phyloP scores from a whole-genome alignment of 2,113 vertebrate genomes.

The Globicephala melas region DNA sequence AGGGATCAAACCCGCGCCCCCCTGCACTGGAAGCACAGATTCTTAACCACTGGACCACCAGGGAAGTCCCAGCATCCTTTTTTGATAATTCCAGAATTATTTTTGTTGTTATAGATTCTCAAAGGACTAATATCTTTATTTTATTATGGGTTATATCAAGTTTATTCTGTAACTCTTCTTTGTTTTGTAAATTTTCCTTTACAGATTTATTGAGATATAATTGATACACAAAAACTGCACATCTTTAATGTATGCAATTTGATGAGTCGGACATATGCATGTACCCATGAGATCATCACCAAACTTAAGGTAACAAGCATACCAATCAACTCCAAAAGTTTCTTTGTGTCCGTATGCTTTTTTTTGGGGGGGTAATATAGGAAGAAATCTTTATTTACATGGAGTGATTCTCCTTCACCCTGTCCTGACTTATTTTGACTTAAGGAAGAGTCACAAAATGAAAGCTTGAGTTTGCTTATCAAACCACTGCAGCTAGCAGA shows the following conservation, averaged over 20 bases:
- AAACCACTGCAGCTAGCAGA: not conserved
- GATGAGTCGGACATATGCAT: not conserved
- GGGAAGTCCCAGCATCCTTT: not conserved
- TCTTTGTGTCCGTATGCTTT: not conserved
- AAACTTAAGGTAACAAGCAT: not conserved
- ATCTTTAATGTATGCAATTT: not conserved
- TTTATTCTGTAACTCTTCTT: not conserved
- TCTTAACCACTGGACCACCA: too few species aligned
- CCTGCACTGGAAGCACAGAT: too few species aligned
- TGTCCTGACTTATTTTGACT: not conserved
- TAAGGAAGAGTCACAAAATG: not conserved
- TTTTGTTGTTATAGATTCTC: not conserved
- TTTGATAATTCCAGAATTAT: not conserved
- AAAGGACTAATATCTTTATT: not conserved
- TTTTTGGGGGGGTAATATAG: not conserved
- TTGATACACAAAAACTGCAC: not conserved
- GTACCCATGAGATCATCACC: not conserved
- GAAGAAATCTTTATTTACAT: not conserved
- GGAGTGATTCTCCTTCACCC: not conserved
- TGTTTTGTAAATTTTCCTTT: not conserved
- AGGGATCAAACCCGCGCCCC: fast-evolving
- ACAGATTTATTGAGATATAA: not conserved
- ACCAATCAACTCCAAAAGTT: not conserved
- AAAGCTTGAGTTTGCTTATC: not conserved
- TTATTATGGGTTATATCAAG: not conserved